A percentile compares a stretch with the other conserved stretches of the same genome.
Conservation (phyloP, 2,888 invertebrate genomes). For the Tetheella fluctuosa region DNA sequence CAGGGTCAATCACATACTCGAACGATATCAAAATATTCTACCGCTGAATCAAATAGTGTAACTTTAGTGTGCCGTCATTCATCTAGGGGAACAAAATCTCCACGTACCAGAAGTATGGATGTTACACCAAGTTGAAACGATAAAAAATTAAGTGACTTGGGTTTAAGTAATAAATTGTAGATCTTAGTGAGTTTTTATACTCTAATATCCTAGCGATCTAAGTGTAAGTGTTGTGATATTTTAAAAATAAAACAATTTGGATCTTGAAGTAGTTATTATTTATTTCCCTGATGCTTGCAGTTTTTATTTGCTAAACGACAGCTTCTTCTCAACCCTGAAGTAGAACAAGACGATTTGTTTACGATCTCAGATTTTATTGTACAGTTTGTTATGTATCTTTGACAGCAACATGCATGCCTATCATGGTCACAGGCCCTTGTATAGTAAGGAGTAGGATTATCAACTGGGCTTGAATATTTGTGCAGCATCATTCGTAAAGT, state of each 20-base stretch:
- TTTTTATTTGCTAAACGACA: slow-evolving; percentile 18
- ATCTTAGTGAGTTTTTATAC: background rate
- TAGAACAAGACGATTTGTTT: background rate
- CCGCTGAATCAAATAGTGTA: background rate
- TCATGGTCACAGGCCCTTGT: slow-evolving; percentile 21
- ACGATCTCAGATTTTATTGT: background rate
- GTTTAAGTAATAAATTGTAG: background rate
- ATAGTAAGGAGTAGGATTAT: slow-evolving; percentile 41
- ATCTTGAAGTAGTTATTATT: background rate
- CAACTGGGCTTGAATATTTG: slow-evolving; percentile 23
- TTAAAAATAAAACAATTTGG: background rate
- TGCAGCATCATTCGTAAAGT: slow-evolving; percentile 38
- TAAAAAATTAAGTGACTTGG: background rate
- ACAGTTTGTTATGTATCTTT: background rate
- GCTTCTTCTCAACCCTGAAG: slow-evolving; percentile 17
- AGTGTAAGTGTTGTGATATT: background rate
- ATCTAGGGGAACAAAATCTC: background rate
- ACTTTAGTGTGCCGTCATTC: background rate
- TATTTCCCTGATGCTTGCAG: background rate
- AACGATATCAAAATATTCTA: background rate
- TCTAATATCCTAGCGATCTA: background rate
- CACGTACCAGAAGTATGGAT: slow-evolving; percentile 11
- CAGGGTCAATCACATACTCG: slow-evolving; percentile 8
- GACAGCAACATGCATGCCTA: background rate
- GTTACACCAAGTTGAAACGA: slow-evolving; percentile 10